Evolutionary conservation across 2,113 vertebrate genomes (phyloP).

Genomic region (Gymnogyps californianus): DNA sequence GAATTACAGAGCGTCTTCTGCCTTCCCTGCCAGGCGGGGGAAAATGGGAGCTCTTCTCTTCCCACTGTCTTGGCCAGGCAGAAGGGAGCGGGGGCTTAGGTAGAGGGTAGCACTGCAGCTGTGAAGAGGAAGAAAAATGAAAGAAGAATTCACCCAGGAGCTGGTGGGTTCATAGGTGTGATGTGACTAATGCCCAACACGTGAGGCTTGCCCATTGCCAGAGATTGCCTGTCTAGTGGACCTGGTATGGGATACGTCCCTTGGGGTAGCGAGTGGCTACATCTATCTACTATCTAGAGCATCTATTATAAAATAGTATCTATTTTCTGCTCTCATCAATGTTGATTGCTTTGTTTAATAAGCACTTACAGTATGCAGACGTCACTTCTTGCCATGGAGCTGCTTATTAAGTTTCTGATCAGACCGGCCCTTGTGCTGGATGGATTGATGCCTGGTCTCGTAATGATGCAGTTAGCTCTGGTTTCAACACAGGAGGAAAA

Average conservation of each 20-base stretch:
- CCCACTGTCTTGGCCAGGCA: background rate
- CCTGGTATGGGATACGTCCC: background rate
- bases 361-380: background rate
- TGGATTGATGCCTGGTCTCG: background rate
- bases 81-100: background rate
- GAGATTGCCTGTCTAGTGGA: background rate
- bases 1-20: background rate
- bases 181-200: background rate
- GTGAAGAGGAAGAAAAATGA: background rate
- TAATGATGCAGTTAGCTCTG: background rate
- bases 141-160: background rate
- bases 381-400: background rate
- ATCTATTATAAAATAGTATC: background rate
- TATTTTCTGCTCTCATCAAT: background rate
- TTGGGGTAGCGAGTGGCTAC: background rate
- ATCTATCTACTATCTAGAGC: background rate
- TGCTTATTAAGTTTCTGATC: background rate
- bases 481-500: background rate
- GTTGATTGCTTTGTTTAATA: background rate
- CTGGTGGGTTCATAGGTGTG: background rate
- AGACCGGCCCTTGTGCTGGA: background rate
- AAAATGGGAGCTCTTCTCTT: background rate
- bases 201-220: rapidly evolving
- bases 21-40: background rate
- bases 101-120: background rate